Conservation (phyloP, 2,797 vertebrate genomes). For the Takifugu rubripes region DNA sequence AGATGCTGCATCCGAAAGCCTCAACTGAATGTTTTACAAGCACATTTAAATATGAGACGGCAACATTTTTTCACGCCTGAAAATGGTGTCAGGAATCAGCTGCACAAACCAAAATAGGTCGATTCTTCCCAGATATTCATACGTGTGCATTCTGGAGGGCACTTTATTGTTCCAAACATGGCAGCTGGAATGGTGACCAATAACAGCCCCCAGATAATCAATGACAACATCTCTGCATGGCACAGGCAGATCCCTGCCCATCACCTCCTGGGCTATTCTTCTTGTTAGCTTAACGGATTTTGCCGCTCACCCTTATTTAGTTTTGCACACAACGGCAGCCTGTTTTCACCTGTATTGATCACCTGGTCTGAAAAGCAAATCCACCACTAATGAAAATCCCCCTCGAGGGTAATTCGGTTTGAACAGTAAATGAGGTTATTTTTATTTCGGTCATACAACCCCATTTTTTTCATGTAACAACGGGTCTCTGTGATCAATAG, state of each 20-base stretch:
- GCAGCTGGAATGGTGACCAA: conserved; percentile 34
- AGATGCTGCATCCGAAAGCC: too few species aligned
- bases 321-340: conserved; percentile 6
- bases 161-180: conserved; percentile 27
- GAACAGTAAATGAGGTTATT: conserved; percentile 41
- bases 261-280: conserved; percentile 3
- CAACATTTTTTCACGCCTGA: too few species aligned
- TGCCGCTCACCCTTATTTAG: conserved; percentile 2
- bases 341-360: conserved; percentile 27
- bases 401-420: conserved; percentile 1
- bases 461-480: conserved; percentile 37
- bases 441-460: conserved; percentile 42
- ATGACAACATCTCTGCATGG: conserved; percentile 15
- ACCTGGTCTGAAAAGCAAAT: conserved; percentile 23
- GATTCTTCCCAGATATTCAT: conserved; percentile 10
- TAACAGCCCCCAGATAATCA: conserved; percentile 36
- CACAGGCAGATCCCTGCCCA: conserved; percentile 2
- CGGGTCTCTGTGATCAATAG: conserved; percentile 33
- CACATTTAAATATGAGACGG: too few species aligned
- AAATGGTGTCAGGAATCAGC: too few species aligned
- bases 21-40: too few species aligned
- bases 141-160: conserved; percentile 24
- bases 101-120: too few species aligned
- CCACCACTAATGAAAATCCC: conserved; percentile 7
- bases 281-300: conserved; percentile 5